A percentile compares a stretch with the other conserved stretches of the same genome.
Evolutionary conservation across 2,888 invertebrate species (phyloP).

Genomic region (Shargacucullia verbasci): DNA sequence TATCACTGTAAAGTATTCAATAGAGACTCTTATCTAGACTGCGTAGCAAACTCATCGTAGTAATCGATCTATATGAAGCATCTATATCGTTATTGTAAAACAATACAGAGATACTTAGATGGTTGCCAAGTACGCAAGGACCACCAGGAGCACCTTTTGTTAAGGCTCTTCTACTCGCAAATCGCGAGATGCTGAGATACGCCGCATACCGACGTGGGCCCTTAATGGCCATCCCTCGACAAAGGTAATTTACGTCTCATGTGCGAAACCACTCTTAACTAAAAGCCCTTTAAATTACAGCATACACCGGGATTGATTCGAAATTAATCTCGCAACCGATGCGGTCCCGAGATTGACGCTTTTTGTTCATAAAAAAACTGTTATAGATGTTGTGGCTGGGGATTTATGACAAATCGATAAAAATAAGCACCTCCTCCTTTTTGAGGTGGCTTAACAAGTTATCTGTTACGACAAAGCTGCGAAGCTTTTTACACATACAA

Average conservation of each 20-base stretch:
- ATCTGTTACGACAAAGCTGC: conserved; percentile 11
- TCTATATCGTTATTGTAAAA: conserved; percentile 62
- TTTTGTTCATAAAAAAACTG: conserved; percentile 59
- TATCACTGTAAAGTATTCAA: conserved; percentile 33
- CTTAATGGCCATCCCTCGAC: conserved; percentile 84
- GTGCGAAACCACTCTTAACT: conserved; percentile 87
- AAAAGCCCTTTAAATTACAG: conserved; percentile 87
- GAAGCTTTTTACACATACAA: not conserved
- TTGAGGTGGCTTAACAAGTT: conserved; percentile 33
- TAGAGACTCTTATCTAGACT: conserved; percentile 21
- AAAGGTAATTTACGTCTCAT: conserved; percentile 86
- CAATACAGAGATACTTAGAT: conserved; percentile 73
- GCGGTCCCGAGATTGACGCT: conserved; percentile 67
- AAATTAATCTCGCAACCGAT: conserved; percentile 81
- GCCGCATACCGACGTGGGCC: conserved; percentile 82
- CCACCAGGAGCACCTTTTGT: conserved; percentile 86
- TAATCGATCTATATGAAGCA: conserved; percentile 43
- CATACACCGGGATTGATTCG: conserved; percentile 83
- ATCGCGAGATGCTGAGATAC: conserved; percentile 86
- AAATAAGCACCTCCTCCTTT: conserved; percentile 41
- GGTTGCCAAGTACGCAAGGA: conserved; percentile 74
- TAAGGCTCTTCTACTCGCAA: conserved; percentile 81
- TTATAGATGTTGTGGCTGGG: conserved; percentile 37
- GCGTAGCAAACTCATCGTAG: conserved; percentile 33
- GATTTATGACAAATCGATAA: conserved; percentile 54